Percentiles rank a stretch among this genome's conserved stretches.
phyloP scores from a whole-genome alignment of 2,888 invertebrate genomes.

The Apotomis turbidana region DNA sequence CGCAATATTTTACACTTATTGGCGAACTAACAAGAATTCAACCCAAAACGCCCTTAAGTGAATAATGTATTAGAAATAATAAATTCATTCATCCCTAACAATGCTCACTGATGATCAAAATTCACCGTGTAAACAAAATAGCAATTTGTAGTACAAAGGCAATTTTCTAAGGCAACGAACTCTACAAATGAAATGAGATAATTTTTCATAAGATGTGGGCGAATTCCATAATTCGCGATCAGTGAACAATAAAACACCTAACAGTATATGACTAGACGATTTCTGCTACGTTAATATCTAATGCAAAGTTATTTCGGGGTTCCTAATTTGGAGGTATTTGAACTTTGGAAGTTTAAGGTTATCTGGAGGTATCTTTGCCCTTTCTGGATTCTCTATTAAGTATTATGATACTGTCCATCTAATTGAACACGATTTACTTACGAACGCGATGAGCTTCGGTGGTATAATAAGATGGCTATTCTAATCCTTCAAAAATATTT shows the following conservation, averaged over 20 bases:
- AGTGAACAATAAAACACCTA: slow-evolving; percentile 13
- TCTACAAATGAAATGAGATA: slow-evolving; percentile 13
- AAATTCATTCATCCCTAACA: background rate
- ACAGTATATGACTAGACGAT: background rate
- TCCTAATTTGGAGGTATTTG: background rate
- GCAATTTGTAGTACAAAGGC: background rate
- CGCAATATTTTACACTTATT: slow-evolving; percentile 11
- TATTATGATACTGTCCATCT: background rate
- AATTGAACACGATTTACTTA: too few species aligned
- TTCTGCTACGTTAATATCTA: background rate
- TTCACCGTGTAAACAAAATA: background rate
- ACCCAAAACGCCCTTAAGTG: background rate
- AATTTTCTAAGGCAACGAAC: slow-evolving; percentile 25
- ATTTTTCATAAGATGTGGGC: slow-evolving; percentile 27
- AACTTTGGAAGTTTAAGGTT: background rate
- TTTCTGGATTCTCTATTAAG: background rate
- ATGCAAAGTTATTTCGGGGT: slow-evolving; percentile 1
- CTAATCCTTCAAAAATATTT: too few species aligned
- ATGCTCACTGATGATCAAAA: background rate
- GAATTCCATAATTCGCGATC: slow-evolving; percentile 16
- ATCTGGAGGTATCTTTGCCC: background rate
- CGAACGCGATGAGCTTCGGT: too few species aligned
- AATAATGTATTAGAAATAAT: background rate
- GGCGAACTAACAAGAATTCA: slow-evolving; percentile 22
- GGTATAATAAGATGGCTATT: too few species aligned